These are phyloP conservation scores for Acanthosepion esculentum DNA, from an alignment of 2,888 invertebrate genomes.

Conservation along the genomic window DNA sequence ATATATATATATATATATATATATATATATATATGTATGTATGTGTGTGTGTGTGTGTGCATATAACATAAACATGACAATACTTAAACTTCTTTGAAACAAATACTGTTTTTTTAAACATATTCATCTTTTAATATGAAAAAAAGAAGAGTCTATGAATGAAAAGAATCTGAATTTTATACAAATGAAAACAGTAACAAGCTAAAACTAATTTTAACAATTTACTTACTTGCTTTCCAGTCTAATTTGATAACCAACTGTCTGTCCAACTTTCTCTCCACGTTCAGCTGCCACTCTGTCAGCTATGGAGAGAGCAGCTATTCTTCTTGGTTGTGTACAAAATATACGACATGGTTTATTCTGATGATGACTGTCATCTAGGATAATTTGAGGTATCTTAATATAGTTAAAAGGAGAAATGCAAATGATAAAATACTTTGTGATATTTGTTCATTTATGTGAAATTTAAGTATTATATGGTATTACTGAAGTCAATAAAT, in stretches of 20 bases:
- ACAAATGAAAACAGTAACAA: background rate
- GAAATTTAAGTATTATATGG: no score
- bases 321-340: constrained; percentile 93
- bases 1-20: no score
- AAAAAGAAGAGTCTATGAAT: background rate
- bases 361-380: constrained; percentile 83
- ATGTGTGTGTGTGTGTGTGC: no score
- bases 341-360: constrained; percentile 85
- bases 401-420: background rate
- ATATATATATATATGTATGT: no score
- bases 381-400: constrained; percentile 92
- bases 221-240: constrained; percentile 83
- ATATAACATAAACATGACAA: background rate
- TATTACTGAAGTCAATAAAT: no score
- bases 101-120: background rate
- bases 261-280: constrained; percentile 85
- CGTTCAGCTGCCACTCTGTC: constrained; percentile 92
- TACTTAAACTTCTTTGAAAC: background rate
- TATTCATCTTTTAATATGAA: no score
- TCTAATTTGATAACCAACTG: constrained; percentile 92
- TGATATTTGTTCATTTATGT: no score
- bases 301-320: constrained; percentile 91
- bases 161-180: background rate
- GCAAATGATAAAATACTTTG: background rate
- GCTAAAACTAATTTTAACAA: background rate